Percentiles rank a stretch among this genome's conserved stretches.
Evolutionary conservation across 2,888 invertebrate species (phyloP).

Genomic region (Mayetiola destructor): DNA sequence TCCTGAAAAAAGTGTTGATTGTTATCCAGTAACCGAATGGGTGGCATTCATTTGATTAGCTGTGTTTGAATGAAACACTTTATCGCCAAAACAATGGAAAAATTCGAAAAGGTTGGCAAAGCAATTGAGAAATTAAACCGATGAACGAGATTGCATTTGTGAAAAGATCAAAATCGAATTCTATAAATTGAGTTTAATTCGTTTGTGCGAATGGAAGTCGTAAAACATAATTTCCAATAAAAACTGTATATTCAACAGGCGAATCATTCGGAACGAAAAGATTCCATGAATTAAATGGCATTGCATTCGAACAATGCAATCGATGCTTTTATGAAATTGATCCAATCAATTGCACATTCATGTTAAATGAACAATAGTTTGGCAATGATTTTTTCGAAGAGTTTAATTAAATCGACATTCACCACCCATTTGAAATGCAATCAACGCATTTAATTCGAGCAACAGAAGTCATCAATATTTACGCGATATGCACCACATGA

Average conservation of each 20-base stretch:
- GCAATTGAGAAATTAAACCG: too few species aligned
- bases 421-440: constrained; percentile 10
- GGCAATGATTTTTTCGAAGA: neutral
- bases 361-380: neutral
- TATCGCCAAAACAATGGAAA: neutral
- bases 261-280: too few species aligned
- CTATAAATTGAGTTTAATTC: neutral
- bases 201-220: too few species aligned
- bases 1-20: neutral
- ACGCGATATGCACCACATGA: constrained; percentile 1
- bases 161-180: neutral
- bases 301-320: too few species aligned
- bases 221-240: too few species aligned
- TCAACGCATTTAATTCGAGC: constrained; percentile 5
- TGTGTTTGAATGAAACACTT: neutral
- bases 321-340: too few species aligned
- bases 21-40: neutral
- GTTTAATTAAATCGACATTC: constrained; percentile 9
- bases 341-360: too few species aligned
- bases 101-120: too few species aligned
- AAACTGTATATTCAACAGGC: too few species aligned
- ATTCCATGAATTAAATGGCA: too few species aligned
- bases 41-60: neutral
- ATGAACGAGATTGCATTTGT: too few species aligned
- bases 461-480: constrained; percentile 11